Conservation (phyloP, 2,113 vertebrate species). For the Zosterops lateralis region DNA sequence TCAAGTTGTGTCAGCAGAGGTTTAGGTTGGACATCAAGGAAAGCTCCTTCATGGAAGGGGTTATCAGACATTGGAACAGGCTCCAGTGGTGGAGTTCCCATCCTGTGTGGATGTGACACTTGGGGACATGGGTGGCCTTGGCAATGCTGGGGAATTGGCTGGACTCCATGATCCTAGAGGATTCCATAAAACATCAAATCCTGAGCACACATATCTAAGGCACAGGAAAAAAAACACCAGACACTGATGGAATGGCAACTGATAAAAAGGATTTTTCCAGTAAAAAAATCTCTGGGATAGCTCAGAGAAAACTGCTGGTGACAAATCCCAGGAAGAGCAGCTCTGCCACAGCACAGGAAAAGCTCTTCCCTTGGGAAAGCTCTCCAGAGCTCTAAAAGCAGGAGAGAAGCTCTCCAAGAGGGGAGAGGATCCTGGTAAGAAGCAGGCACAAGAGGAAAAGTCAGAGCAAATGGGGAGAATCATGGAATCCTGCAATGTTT, state of each 20-base stretch:
- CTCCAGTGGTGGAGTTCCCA: background rate
- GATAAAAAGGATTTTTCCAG: fast-evolving
- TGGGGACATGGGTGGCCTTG: background rate
- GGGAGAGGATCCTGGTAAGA: background rate
- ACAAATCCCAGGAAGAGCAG: background rate
- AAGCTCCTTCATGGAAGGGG: background rate
- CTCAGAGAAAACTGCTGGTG: background rate
- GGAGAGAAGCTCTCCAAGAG: background rate
- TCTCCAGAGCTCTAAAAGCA: background rate
- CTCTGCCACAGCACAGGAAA: background rate
- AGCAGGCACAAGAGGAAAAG: background rate
- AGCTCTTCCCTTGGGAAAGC: background rate
- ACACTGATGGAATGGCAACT: fast-evolving
- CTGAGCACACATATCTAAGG: background rate
- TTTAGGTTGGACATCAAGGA: background rate
- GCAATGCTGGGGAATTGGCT: background rate
- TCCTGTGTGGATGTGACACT: fast-evolving
- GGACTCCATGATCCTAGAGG: background rate
- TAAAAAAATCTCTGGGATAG: background rate
- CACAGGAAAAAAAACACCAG: background rate
- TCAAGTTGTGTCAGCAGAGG: background rate
- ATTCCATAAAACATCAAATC: background rate
- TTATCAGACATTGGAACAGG: background rate
- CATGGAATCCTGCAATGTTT: background rate
- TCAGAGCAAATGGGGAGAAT: background rate